A percentile compares a stretch with the other conserved stretches of the same genome.
phyloP scores from a whole-genome alignment of 2,113 vertebrate genomes.

The Xenopus borealis region DNA sequence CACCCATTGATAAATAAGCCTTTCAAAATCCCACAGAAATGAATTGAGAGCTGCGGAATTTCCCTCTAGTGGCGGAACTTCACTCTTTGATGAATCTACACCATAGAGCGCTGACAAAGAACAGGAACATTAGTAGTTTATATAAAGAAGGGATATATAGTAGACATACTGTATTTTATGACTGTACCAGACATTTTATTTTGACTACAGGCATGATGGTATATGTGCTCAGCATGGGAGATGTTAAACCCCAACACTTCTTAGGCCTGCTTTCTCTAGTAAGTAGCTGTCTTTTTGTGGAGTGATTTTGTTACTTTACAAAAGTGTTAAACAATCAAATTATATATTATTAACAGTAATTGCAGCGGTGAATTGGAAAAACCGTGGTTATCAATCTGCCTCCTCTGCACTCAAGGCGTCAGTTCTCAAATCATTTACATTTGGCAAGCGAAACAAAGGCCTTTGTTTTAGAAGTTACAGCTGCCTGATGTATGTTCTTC shows the following conservation, averaged over 20 bases:
- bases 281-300: background rate
- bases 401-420: conserved; percentile 23
- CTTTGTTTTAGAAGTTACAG: conserved; percentile 37
- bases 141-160: too few relatives aligned
- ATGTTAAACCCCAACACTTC: background rate
- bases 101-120: too few relatives aligned
- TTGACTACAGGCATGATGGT: too few relatives aligned
- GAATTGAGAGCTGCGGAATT: too few relatives aligned
- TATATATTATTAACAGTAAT: conserved; percentile 36
- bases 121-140: too few relatives aligned
- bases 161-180: too few relatives aligned
- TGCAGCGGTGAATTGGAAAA: conserved; percentile 31
- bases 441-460: conserved; percentile 30
- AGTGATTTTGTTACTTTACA: background rate
- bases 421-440: conserved; percentile 28
- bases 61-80: too few relatives aligned
- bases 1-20: too few relatives aligned
- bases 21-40: too few relatives aligned
- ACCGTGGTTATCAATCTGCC: conserved; percentile 13
- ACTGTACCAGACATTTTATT: too few relatives aligned
- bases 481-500: conserved; percentile 14
- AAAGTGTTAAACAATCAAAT: conserved; percentile 38
- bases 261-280: background rate
- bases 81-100: too few relatives aligned
- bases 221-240: background rate